Evolutionary conservation across 2,888 invertebrate species (phyloP).

Genomic region (Pristionchus fissidentatus): DNA sequence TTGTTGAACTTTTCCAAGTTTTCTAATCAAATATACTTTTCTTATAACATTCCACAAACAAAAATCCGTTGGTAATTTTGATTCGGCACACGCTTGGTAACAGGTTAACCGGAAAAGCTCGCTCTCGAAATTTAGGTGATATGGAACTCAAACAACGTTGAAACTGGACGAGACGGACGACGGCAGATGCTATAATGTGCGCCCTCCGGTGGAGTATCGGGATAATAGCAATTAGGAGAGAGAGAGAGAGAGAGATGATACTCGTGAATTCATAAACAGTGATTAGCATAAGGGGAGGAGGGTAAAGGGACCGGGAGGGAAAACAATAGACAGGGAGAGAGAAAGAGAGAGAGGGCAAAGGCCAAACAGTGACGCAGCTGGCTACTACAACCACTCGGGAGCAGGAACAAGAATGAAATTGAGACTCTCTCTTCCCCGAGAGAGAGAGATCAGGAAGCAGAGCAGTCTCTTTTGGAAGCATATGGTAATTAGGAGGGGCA

Average conservation of each 20-base stretch:
- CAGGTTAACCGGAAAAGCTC: too few species aligned
- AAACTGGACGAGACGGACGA: too few species aligned
- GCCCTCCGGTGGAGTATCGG: neutral
- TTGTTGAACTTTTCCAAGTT: too few species aligned
- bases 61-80: too few species aligned
- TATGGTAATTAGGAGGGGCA: constrained; percentile 46
- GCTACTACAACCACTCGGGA: neutral
- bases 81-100: too few species aligned
- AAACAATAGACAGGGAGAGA: neutral
- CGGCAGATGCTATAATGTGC: too few species aligned
- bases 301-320: neutral
- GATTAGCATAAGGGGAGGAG: neutral
- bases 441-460: neutral
- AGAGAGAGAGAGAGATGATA: neutral
- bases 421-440: neutral
- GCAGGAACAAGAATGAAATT: neutral
- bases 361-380: neutral
- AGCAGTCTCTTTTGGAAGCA: constrained; percentile 27
- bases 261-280: neutral
- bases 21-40: too few species aligned
- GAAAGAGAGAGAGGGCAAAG: constrained; percentile 8
- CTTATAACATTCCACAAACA: too few species aligned
- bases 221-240: neutral
- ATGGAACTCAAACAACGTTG: too few species aligned
- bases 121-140: too few species aligned